Conservation (phyloP, 2,113 vertebrate species). For the Plestiodon gilberti region DNA sequence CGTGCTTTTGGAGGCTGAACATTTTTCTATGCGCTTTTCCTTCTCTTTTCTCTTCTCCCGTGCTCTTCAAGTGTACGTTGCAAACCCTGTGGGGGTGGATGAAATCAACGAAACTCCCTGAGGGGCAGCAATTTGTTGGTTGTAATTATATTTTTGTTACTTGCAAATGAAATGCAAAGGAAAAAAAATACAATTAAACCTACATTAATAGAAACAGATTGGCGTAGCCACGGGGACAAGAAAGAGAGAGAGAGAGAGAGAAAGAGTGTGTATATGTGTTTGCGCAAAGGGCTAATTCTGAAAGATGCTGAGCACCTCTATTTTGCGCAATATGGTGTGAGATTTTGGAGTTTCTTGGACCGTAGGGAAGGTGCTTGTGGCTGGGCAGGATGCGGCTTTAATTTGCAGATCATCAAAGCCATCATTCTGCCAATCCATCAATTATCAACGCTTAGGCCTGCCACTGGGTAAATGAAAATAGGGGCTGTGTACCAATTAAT, state of each 20-base stretch:
- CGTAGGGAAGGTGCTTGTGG: not conserved
- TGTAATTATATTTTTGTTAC: constrained; percentile 62
- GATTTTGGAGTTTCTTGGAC: constrained; percentile 1
- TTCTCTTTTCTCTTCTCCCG: not conserved
- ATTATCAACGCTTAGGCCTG: constrained; percentile 68
- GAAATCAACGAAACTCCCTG: constrained; percentile 11
- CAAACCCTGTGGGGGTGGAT: constrained; percentile 30
- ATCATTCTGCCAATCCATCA: constrained; percentile 61
- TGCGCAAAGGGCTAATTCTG: constrained; percentile 18
- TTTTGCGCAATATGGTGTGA: not conserved
- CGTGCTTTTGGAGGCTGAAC: not conserved
- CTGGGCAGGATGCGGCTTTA: constrained; percentile 52
- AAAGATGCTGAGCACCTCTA: constrained; percentile 27
- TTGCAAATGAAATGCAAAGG: constrained; percentile 44
- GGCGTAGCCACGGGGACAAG: constrained; percentile 32
- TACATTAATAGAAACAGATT: constrained; percentile 54
- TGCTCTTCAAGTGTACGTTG: not conserved
- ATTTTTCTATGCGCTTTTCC: too few relatives aligned
- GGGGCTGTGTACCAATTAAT: constrained; percentile 60
- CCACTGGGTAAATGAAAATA: constrained; percentile 60
- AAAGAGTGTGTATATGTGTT: not conserved
- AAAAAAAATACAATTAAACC: constrained; percentile 44
- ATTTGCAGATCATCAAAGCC: constrained; percentile 70
- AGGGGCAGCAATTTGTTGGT: constrained; percentile 36
- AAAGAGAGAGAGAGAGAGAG: not conserved